Percentiles rank a stretch among this genome's conserved stretches.
Conservation (phyloP, 2,888 invertebrate genomes). For the Acronicta aceris region DNA sequence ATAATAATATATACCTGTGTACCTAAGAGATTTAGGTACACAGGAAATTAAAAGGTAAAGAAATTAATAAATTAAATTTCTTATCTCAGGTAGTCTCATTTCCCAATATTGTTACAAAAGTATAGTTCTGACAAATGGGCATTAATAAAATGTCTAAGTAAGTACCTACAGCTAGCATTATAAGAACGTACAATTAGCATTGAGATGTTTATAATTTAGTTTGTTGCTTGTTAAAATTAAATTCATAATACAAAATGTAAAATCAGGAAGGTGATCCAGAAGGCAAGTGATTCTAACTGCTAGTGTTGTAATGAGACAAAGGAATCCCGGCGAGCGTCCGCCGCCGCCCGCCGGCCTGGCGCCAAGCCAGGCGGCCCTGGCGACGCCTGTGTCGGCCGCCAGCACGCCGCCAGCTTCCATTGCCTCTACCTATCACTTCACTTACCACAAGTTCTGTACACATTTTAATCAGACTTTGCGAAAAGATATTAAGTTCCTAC, state of each 20-base stretch:
- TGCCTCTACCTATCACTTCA: constrained; percentile 56
- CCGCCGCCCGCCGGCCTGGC: constrained; percentile 89
- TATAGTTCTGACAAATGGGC: no score
- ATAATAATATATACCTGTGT: neutral
- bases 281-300: constrained; percentile 58
- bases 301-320: constrained; percentile 85
- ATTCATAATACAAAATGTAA: constrained; percentile 13
- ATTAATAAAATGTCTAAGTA: no score
- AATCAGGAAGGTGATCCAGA: constrained; percentile 31
- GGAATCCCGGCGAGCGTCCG: constrained; percentile 87
- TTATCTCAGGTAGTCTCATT: no score
- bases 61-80: no score
- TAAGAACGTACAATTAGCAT: no score
- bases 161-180: no score
- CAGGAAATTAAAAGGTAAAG: no score
- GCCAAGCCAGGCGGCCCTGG: constrained; percentile 88
- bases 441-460: constrained; percentile 30
- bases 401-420: constrained; percentile 74
- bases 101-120: no score
- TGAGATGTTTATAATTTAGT: neutral
- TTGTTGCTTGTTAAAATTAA: no score
- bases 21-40: no score
- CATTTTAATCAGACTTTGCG: neutral
- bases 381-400: constrained; percentile 84
- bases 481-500: neutral